These are phyloP conservation scores for Micrastur ruficollis DNA, from an alignment of 2,797 vertebrate genomes.

Conservation along the genomic window DNA sequence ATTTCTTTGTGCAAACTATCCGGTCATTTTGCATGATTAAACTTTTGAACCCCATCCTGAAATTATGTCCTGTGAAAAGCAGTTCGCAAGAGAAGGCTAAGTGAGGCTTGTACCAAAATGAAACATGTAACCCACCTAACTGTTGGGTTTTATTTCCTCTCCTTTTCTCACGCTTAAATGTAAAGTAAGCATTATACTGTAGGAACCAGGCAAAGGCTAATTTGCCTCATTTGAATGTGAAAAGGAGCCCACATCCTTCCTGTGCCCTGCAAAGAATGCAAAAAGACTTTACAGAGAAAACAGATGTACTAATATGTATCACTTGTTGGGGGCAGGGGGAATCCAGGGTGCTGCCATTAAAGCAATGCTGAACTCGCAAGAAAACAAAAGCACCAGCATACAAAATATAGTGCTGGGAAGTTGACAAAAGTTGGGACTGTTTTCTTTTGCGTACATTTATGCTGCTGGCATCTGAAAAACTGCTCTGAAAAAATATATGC, in stretches of 20 bases:
- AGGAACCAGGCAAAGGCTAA: conserved; percentile 48
- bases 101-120: neutral
- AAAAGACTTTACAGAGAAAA: conserved; percentile 72
- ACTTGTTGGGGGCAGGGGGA: conserved; percentile 53
- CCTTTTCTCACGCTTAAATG: conserved; percentile 58
- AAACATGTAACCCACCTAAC: conserved; percentile 15
- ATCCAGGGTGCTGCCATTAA: conserved; percentile 11
- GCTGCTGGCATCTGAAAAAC: neutral
- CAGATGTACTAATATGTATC: conserved; percentile 63
- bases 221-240: conserved; percentile 75
- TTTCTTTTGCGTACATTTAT: conserved; percentile 32
- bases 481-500: neutral
- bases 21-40: neutral
- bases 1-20: neutral
- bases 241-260: conserved; percentile 79
- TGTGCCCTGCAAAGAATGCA: conserved; percentile 71
- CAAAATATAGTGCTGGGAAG: neutral
- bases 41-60: neutral
- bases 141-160: neutral
- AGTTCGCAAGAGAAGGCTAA: neutral
- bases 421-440: neutral
- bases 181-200: conserved; percentile 59
- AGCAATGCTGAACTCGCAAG: conserved; percentile 30
- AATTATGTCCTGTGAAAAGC: neutral
- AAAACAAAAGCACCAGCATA: neutral